Base-by-base conservation (phyloP, 1,140 invertebrate species). In the Macrobrachium rosenbergii region DNA sequence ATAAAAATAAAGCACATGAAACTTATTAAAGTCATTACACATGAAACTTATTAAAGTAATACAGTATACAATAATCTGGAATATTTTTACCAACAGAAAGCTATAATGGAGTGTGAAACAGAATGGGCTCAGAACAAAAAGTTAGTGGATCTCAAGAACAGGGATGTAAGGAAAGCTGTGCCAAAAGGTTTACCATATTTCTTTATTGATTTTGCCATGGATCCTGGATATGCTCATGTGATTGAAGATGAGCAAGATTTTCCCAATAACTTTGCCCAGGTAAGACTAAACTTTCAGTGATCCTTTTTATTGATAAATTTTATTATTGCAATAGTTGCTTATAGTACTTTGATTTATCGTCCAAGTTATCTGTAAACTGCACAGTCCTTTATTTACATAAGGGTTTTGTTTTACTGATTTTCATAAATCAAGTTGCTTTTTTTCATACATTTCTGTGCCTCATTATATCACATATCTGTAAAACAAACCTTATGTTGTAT, bases 101-200 rank as follows among this genome's bases (percentile, higher is more conserved):
- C 98, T 0, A 95, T 99, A 75, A 93, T 97, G 90, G 98, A 99
- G 92, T 98, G 96, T 89, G 98, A 99, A 93, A 94, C 94, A 43
- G 98, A 99, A 93, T 99, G 98, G 98, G 94, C 96, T 17, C 95
- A 95, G 88, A 99, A 99, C 91, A 98, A 98, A 91, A 99, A 99
- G 93, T 92, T 99, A n/a, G 94, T 99, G 0, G 95, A 97, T 88
- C 92, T 99, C 43, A 95, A 95, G 91, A 90, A 91, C 78, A 92
- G 92, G 89, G 94, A 96, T 92, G 93, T 99, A 23, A 93, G 96
- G 64, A 94, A 94, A 92, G 94, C 95, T 19, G 94, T 99, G 84
- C 98, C 98, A 12, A 98, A 98, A 93, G 97, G 97, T 8, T 94
- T 99, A 81, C 95, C 98, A 1, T 99, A 99, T 92, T 98, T 99